These are phyloP conservation scores for Odocoileus hemionus DNA, from an alignment of 2,113 vertebrate species.

Conservation along the genomic window DNA sequence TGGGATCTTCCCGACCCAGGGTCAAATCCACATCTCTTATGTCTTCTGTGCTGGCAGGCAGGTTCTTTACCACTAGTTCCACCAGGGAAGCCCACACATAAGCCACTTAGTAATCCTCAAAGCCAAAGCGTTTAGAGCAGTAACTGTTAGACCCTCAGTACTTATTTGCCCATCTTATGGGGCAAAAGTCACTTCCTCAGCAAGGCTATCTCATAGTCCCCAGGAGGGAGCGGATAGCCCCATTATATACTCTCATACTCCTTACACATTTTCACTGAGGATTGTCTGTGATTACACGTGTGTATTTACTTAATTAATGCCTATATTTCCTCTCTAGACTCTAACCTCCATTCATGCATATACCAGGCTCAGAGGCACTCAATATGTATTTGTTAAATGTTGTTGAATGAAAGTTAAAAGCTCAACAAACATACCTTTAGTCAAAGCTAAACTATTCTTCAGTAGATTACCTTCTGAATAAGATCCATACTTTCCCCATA, in stretches of 20 bases:
- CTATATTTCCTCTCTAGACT: neutral
- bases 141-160: neutral
- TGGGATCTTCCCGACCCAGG: neutral
- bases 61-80: neutral
- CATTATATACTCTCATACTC: neutral
- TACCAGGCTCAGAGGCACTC: neutral
- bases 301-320: constrained; percentile 44
- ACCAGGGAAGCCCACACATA: neutral
- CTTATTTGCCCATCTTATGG: neutral
- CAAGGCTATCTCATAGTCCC: neutral
- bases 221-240: neutral
- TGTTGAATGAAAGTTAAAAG: constrained; percentile 31
- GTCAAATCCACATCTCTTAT: neutral
- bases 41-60: neutral
- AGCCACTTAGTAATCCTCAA: neutral
- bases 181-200: constrained; percentile 7
- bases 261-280: neutral
- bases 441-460: constrained; percentile 18
- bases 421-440: neutral
- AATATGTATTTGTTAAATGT: neutral
- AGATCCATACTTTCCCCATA: constrained; percentile 19
- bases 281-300: neutral
- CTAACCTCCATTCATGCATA: neutral
- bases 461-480: constrained; percentile 14
- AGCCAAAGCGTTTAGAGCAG: neutral